phyloP scores from a whole-genome alignment of 23 tunicate species.

The Halocynthia roretzi region DNA sequence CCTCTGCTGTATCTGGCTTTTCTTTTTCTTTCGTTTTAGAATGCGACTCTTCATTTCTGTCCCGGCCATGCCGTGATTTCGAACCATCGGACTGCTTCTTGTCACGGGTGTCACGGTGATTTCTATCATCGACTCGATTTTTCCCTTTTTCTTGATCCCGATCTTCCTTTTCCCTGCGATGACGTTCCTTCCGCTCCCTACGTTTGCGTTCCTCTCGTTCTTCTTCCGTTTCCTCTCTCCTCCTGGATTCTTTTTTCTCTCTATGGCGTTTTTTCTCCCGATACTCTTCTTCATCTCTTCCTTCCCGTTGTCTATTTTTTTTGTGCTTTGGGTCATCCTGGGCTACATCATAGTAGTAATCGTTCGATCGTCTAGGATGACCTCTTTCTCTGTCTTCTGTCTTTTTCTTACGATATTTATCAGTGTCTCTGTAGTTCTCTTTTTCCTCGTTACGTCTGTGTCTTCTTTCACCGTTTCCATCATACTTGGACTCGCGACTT shows the following conservation, averaged over 20 bases:
- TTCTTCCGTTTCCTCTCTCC: constrained; percentile 11
- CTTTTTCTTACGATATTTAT: neutral
- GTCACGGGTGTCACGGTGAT: constrained; percentile 10
- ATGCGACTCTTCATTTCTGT: neutral
- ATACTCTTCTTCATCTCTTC: constrained; percentile 13
- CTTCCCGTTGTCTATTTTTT: constrained; percentile 11
- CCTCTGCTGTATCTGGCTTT: neutral
- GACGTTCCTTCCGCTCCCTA: constrained; percentile 14
- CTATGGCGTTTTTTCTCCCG: constrained; percentile 2
- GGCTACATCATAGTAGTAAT: no score
- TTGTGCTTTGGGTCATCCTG: neutral
- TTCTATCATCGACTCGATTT: neutral
- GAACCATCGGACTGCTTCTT: constrained; percentile 4
- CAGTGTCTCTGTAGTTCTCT: no score
- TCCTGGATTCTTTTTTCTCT: constrained; percentile 1
- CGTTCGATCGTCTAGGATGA: no score
- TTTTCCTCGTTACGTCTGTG: neutral
- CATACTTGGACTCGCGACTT: no score
- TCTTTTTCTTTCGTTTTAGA: neutral
- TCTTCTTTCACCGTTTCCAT: neutral
- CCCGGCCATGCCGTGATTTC: neutral
- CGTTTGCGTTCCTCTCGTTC: constrained; percentile 13
- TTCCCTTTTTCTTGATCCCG: neutral
- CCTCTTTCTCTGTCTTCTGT: neutral
- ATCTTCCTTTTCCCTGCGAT: constrained; percentile 15